phyloP scores from a whole-genome alignment of 2,113 vertebrate species.

The Rhombomys opimus region DNA sequence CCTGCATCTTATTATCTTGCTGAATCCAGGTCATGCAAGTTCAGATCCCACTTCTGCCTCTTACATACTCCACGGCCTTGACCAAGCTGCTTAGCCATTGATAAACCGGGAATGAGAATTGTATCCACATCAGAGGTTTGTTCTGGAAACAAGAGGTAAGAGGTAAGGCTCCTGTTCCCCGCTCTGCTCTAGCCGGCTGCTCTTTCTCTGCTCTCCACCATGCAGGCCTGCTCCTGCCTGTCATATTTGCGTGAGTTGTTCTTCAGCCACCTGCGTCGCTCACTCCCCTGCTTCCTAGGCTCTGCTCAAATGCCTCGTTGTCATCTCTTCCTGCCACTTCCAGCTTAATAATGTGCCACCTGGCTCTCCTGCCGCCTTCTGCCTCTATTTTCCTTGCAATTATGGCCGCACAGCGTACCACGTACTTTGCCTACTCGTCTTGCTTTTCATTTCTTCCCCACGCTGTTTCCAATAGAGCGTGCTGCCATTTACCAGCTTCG shows the following conservation, averaged over 20 bases:
- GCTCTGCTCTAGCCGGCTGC: not conserved
- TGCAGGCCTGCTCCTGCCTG: not conserved
- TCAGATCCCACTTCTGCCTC: not conserved
- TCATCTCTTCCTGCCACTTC: not conserved
- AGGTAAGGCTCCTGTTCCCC: not conserved
- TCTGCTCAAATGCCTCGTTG: not conserved
- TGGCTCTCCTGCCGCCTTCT: not conserved
- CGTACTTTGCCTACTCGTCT: not conserved
- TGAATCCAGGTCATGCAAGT: not conserved
- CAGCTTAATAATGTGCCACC: not conserved
- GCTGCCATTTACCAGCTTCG: not conserved
- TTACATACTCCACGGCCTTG: not conserved
- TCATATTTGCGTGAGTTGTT: not conserved
- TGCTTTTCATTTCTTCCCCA: not conserved
- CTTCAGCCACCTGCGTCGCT: not conserved
- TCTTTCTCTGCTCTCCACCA: not conserved
- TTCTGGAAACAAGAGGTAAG: not conserved
- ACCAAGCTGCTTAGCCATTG: not conserved
- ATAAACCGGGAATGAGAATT: not conserved
- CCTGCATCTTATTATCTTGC: not conserved
- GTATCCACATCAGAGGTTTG: not conserved
- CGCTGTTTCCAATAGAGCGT: not conserved
- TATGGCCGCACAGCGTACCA: not conserved
- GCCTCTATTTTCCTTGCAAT: conserved; percentile 3
- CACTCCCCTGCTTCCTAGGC: not conserved